Evolutionary conservation across 1,140 invertebrate genomes (phyloP).

Genomic region (Parapsyche elsis): DNA sequence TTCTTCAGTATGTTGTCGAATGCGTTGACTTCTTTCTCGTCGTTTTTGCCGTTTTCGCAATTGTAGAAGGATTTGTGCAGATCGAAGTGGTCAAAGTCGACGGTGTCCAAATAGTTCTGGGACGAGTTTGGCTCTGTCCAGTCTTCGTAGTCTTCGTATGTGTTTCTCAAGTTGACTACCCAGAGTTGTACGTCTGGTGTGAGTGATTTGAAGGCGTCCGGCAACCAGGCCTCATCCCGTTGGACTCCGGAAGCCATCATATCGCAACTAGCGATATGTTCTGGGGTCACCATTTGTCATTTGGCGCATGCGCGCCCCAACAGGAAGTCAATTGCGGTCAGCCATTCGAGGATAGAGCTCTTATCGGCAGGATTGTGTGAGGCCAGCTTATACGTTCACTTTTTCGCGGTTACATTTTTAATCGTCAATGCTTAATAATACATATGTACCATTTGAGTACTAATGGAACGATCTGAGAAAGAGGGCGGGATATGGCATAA

Average conservation of each 20-base stretch:
- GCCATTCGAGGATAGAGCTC: slow-evolving; percentile 14
- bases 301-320: slow-evolving; percentile 12
- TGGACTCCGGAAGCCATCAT: slow-evolving; percentile 55
- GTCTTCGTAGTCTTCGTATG: slow-evolving; percentile 65
- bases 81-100: slow-evolving; percentile 19
- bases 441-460: too few species aligned
- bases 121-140: slow-evolving; percentile 57
- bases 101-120: slow-evolving; percentile 56
- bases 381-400: too few species aligned
- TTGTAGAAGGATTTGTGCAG: slow-evolving; percentile 3
- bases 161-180: slow-evolving; percentile 60
- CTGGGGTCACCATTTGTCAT: neutral
- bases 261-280: neutral
- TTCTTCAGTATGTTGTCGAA: slow-evolving; percentile 66
- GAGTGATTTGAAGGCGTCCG: slow-evolving; percentile 55
- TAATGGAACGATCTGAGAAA: too few species aligned
- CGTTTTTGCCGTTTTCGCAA: neutral
- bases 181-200: slow-evolving; percentile 62
- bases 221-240: slow-evolving; percentile 66
- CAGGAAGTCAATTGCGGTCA: slow-evolving; percentile 51
- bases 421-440: too few species aligned
- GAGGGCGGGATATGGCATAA: too few species aligned
- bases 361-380: slow-evolving; percentile 35
- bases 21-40: slow-evolving; percentile 50
- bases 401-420: too few species aligned